Percentiles rank a stretch among this genome's conserved stretches.
phyloP scores from a whole-genome alignment of 2,113 vertebrate genomes.

The Australoheros scitulus region DNA sequence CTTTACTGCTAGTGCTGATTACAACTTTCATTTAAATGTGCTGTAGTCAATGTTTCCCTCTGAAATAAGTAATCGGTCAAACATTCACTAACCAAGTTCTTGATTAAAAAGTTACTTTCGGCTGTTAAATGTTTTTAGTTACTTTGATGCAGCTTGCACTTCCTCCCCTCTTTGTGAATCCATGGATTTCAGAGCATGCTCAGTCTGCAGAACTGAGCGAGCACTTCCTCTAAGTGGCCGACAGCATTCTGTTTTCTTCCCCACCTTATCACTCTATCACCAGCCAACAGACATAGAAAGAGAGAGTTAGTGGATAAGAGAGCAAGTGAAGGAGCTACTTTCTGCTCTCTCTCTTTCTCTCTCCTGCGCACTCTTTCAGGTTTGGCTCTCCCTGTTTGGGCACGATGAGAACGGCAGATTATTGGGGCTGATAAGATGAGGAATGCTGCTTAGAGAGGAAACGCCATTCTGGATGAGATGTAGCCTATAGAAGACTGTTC shows the following conservation, averaged over 20 bases:
- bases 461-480: slow-evolving; percentile 64
- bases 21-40: too few species aligned
- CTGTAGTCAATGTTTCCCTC: too few species aligned
- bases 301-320: slow-evolving; percentile 56
- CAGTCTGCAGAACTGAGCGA: slow-evolving; percentile 42
- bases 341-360: slow-evolving; percentile 13
- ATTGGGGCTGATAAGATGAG: slow-evolving; percentile 74
- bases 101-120: not conserved
- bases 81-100: not conserved
- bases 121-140: not conserved
- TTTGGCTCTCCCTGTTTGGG: slow-evolving; percentile 81
- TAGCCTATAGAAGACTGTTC: slow-evolving; percentile 45
- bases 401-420: slow-evolving; percentile 78
- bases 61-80: too few species aligned
- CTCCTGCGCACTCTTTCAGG: slow-evolving; percentile 27
- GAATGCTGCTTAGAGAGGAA: slow-evolving; percentile 76
- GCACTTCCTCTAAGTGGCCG: slow-evolving; percentile 82
- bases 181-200: slow-evolving; percentile 34
- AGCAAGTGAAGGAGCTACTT: slow-evolving; percentile 55
- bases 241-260: slow-evolving; percentile 78
- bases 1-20: too few species aligned
- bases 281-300: slow-evolving; percentile 70
- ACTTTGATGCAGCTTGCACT: slow-evolving; percentile 1
- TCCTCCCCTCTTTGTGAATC: slow-evolving; percentile 10
- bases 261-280: slow-evolving; percentile 68